Conservation (phyloP, 53 echinoderm and acorn worm species). For the Actinopyga echinites region DNA sequence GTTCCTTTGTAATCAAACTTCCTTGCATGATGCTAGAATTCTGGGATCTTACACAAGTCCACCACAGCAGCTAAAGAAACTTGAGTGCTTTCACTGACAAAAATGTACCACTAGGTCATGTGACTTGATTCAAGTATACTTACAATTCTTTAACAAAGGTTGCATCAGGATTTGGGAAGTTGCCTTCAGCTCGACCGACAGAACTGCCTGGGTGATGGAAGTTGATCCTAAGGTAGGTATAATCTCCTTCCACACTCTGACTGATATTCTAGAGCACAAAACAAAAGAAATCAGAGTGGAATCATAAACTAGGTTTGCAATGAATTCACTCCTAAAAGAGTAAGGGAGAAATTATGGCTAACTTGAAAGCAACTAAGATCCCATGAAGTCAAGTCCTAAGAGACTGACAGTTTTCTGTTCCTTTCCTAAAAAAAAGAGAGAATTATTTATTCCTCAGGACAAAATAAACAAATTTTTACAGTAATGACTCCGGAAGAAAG, state of each 20-base stretch:
- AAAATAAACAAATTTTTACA: no score
- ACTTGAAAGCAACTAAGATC: not conserved
- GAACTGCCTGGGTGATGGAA: conserved; percentile 94
- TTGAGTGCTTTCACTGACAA: no score
- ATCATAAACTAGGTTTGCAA: not conserved
- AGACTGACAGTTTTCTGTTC: not conserved
- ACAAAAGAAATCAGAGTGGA: not conserved
- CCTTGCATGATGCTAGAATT: no score
- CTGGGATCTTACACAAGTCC: no score
- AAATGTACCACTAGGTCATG: no score
- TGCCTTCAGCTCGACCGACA: conserved; percentile 79
- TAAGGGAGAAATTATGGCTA: not conserved
- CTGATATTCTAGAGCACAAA: conserved; percentile 83
- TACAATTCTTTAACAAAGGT: conserved; percentile 90
- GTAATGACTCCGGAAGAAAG: no score
- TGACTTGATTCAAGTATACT: no score
- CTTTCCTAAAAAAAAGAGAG: not conserved
- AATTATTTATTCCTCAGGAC: no score
- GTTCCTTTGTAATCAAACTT: no score
- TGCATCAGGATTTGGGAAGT: conserved; percentile 84
- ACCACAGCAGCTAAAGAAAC: no score
- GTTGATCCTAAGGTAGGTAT: conserved; percentile 93
- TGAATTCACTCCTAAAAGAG: not conserved
- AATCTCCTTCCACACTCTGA: conserved; percentile 97
- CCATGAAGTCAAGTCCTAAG: not conserved